phyloP scores from a whole-genome alignment of 2,888 invertebrate genomes.

The Geotrupes spiniger region DNA sequence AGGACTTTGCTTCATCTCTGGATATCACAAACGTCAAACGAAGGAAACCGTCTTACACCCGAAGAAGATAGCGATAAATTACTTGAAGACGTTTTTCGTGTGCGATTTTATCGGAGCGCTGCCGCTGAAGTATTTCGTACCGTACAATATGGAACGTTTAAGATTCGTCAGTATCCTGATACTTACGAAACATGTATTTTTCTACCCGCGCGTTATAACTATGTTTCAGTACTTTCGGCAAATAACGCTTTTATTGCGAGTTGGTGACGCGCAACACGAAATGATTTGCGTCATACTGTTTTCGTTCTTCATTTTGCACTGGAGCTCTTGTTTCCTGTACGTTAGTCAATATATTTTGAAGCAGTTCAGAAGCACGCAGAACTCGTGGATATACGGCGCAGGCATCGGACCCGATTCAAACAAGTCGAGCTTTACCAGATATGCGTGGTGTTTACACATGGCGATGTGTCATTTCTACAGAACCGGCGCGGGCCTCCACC shows the following conservation, averaged over 20 bases:
- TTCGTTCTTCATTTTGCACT: constrained; percentile 16
- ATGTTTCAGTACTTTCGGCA: constrained; percentile 18
- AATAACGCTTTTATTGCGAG: constrained; percentile 11
- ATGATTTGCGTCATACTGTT: constrained; percentile 12
- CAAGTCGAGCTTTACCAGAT: constrained; percentile 8
- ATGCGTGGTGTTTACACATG: constrained; percentile 28
- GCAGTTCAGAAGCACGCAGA: not conserved
- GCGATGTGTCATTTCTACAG: constrained; percentile 37
- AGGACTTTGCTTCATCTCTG: constrained; percentile 42
- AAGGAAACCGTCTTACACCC: constrained; percentile 27
- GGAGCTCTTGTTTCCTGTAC: constrained; percentile 16
- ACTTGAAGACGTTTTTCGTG: constrained; percentile 25
- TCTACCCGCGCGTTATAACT: constrained; percentile 15
- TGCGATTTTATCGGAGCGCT: constrained; percentile 24
- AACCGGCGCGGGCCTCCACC: constrained; percentile 29
- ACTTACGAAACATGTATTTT: constrained; percentile 2
- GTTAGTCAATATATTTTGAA: constrained; percentile 6
- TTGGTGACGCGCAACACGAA: constrained; percentile 17
- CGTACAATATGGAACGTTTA: not conserved
- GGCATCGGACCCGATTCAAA: not conserved
- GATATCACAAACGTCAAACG: constrained; percentile 30
- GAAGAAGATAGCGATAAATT: constrained; percentile 20
- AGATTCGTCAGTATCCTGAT: constrained; percentile 1
- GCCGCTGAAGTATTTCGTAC: constrained; percentile 16
- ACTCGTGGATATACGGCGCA: constrained; percentile 8